Percentiles rank a stretch among this genome's conserved stretches.
Evolutionary conservation across 2,888 invertebrate genomes (phyloP).

Genomic region (Bugulina stolonifera): DNA sequence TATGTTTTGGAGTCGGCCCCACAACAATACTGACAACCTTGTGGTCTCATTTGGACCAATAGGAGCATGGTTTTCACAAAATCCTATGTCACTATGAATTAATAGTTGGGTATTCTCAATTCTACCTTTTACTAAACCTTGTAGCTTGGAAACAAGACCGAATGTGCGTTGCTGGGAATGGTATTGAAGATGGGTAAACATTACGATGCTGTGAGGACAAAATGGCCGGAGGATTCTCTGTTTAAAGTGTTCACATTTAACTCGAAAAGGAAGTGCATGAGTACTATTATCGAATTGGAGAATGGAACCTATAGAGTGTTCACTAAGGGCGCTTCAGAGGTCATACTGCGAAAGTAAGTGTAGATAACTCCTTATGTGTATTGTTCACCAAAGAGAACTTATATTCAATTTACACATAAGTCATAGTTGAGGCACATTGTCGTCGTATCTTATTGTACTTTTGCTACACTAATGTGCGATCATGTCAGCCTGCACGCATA

Average conservation of each 20-base stretch:
- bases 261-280: constrained; percentile 98
- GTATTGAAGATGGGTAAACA: constrained; percentile 81
- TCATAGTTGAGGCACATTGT: no score
- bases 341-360: constrained; percentile 88
- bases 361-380: neutral
- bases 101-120: neutral
- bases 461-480: no score
- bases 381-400: neutral
- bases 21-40: neutral
- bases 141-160: constrained; percentile 96
- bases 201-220: constrained; percentile 84
- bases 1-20: no score
- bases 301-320: constrained; percentile 79
- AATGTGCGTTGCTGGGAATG: constrained; percentile 93
- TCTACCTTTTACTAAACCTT: neutral
- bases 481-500: no score
- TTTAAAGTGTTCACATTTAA: constrained; percentile 83
- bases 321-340: constrained; percentile 97
- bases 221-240: constrained; percentile 83
- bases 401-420: no score
- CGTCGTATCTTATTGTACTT: no score
- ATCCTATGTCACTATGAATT: neutral
- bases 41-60: neutral
- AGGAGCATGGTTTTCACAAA: no score
- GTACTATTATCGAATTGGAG: constrained; percentile 81